Percentiles rank a stretch among this genome's conserved stretches.
These are phyloP conservation scores for Clarias batrachus DNA, from an alignment of 2,113 vertebrate species.

Conservation along the genomic window DNA sequence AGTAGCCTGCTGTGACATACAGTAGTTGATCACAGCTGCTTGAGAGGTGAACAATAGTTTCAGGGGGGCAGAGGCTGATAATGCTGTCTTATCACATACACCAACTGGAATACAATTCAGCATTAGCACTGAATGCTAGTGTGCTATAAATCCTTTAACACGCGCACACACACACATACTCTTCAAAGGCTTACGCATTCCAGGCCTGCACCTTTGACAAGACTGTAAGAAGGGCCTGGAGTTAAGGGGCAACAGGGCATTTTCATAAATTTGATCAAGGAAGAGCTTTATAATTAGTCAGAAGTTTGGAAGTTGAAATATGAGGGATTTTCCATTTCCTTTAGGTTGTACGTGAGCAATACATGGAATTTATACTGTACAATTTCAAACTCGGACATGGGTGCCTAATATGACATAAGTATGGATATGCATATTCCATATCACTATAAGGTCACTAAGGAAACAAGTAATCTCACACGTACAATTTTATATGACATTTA, in stretches of 20 bases:
- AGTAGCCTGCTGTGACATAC: constrained; percentile 67
- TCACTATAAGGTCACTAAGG: neutral
- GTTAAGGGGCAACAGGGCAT: constrained; percentile 2
- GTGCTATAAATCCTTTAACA: constrained; percentile 37
- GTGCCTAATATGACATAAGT: neutral
- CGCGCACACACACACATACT: neutral
- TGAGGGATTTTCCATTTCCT: neutral
- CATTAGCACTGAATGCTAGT: constrained; percentile 44
- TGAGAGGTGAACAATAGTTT: constrained; percentile 58
- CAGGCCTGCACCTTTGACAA: constrained; percentile 18
- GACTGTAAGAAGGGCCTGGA: neutral
- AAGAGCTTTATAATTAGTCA: neutral
- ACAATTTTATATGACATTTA: neutral
- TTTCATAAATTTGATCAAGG: neutral
- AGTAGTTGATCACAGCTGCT: constrained; percentile 53
- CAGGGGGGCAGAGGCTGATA: constrained; percentile 58
- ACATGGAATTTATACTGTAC: neutral
- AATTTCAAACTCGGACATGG: neutral
- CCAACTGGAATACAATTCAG: constrained; percentile 59
- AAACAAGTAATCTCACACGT: neutral
- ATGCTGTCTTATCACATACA: constrained; percentile 65
- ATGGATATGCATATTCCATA: neutral
- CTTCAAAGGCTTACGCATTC: constrained; percentile 16
- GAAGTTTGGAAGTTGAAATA: neutral
- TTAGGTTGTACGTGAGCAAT: neutral